Evolutionary conservation across 2,888 invertebrate species (phyloP).

Genomic region (Plebejus anna): DNA sequence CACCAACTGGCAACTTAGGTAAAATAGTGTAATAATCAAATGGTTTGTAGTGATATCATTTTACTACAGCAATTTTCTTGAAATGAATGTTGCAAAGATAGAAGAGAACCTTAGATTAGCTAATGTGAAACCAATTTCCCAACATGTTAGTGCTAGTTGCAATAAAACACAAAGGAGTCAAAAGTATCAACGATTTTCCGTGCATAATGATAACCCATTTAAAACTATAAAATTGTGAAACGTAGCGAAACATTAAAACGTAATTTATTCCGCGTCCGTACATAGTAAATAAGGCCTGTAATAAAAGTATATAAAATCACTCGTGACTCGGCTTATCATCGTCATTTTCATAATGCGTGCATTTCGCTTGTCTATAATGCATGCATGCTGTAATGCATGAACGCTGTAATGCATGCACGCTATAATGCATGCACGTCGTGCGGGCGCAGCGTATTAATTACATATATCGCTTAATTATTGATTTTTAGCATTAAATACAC

Average conservation of each 20-base stretch:
- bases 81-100: no score
- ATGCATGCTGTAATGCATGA: conserved; percentile 37
- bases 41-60: no score
- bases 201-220: conserved; percentile 2
- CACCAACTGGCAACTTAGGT: no score
- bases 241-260: conserved; percentile 6
- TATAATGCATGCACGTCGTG: conserved; percentile 51
- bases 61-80: no score
- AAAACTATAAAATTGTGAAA: conserved; percentile 9
- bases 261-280: conserved; percentile 19
- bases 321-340: conserved; percentile 53
- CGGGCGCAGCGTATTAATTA: conserved; percentile 67
- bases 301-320: conserved; percentile 40
- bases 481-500: conserved; percentile 73
- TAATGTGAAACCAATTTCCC: neutral
- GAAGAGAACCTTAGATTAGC: no score
- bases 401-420: conserved; percentile 28
- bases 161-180: neutral
- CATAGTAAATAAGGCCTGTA: conserved; percentile 26
- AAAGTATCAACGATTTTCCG: neutral
- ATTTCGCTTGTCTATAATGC: conserved; percentile 60
- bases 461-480: conserved; percentile 76
- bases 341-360: conserved; percentile 64
- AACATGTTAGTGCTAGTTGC: neutral
- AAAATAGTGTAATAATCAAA: no score